Evolutionary conservation across 2,888 invertebrate species (phyloP).

Genomic region (Aporophyla lueneburgensis): DNA sequence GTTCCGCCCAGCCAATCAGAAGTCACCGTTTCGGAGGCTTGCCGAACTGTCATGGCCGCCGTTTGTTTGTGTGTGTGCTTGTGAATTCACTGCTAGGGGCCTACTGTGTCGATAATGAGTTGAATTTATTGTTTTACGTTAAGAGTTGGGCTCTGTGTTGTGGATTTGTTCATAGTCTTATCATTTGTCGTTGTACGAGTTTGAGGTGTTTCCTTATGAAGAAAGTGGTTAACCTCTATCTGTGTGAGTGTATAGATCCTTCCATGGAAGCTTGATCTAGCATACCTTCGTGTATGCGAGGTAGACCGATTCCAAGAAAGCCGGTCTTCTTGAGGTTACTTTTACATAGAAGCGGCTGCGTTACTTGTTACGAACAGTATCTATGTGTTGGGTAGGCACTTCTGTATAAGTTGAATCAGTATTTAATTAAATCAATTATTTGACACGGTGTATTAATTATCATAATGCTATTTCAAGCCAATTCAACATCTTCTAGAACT

Average conservation of each 20-base stretch:
- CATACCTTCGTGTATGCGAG: neutral
- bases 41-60: slow-evolving; percentile 81
- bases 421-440: neutral
- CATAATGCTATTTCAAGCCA: neutral
- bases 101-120: slow-evolving; percentile 49
- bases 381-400: neutral
- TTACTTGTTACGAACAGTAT: neutral
- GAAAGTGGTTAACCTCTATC: slow-evolving; percentile 16
- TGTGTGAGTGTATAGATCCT: neutral
- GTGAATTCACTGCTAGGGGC: slow-evolving; percentile 60
- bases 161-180: slow-evolving; percentile 20
- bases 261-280: neutral
- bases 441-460: neutral
- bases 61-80: slow-evolving; percentile 65
- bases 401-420: neutral
- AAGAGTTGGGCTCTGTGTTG: slow-evolving; percentile 23
- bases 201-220: slow-evolving; percentile 36
- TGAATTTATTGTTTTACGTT: slow-evolving; percentile 42
- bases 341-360: neutral
- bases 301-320: neutral
- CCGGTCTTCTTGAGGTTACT: neutral
- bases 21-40: slow-evolving; percentile 79
- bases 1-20: slow-evolving; percentile 80
- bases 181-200: slow-evolving; percentile 25
- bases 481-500: neutral